A percentile compares a stretch with the other conserved stretches of the same genome.
Evolutionary conservation across 2,888 invertebrate species (phyloP).

Genomic region (Tholera decimalis): DNA sequence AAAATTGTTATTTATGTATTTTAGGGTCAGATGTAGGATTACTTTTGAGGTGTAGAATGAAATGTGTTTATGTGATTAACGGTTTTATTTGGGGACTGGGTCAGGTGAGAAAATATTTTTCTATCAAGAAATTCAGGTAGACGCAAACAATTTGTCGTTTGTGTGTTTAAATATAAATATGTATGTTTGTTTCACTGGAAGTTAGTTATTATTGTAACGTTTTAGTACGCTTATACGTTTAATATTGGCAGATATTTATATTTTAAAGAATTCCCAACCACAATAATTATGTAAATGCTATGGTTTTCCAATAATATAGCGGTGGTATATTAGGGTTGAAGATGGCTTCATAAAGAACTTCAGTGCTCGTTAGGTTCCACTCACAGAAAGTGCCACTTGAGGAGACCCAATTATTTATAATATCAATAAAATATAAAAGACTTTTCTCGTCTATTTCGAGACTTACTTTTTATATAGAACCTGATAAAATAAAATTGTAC

Average conservation of each 20-base stretch:
- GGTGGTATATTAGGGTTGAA: conserved; percentile 29
- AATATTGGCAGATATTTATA: background rate
- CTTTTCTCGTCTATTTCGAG: background rate
- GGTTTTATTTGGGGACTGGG: conserved; percentile 13
- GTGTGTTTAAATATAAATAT: no score
- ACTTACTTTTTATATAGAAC: background rate
- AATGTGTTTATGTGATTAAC: conserved; percentile 60
- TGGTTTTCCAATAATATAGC: conserved; percentile 39
- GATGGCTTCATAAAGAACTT: conserved; percentile 48
- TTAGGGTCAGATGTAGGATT: conserved; percentile 51
- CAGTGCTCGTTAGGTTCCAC: conserved; percentile 55
- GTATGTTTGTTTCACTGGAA: no score
- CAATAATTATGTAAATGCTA: conserved; percentile 18
- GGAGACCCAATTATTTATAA: conserved; percentile 51
- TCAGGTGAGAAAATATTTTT: background rate
- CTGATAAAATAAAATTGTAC: background rate
- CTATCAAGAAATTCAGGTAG: no score
- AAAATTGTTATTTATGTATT: conserved; percentile 65
- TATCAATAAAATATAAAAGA: conserved; percentile 43
- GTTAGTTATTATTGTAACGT: no score
- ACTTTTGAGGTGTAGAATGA: conserved; percentile 50
- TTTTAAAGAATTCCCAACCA: background rate
- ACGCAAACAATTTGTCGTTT: no score
- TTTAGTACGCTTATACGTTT: background rate
- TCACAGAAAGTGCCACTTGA: conserved; percentile 48